phyloP scores from a whole-genome alignment of 2,113 vertebrate species.

The Erinaceus europaeus region DNA sequence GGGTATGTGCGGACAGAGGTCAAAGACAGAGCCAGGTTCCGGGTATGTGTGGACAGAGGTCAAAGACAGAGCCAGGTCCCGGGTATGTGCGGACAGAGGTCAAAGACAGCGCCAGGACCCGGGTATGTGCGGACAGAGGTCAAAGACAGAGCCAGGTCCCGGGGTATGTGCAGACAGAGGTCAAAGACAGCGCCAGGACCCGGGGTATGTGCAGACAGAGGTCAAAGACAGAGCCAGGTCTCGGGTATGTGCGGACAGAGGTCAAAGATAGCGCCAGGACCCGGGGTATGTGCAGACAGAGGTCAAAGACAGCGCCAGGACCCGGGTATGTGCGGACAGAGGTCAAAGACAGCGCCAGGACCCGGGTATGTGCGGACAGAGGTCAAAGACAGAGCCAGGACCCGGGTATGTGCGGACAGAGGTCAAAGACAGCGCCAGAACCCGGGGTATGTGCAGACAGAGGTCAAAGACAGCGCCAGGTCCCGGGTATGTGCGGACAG shows the following conservation, averaged over 20 bases:
- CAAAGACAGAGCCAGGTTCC: background rate
- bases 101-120: background rate
- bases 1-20: too few species aligned
- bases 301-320: slow-evolving; percentile 34
- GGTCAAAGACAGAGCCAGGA: slow-evolving; percentile 34
- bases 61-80: slow-evolving; percentile 25
- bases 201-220: slow-evolving; percentile 30
- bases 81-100: too few species aligned
- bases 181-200: background rate
- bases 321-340: too few species aligned
- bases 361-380: slow-evolving; percentile 31
- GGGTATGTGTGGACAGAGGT: slow-evolving; percentile 40
- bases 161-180: too few species aligned
- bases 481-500: too few species aligned
- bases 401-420: too few species aligned
- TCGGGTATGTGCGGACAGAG: too few species aligned
- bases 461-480: slow-evolving; percentile 42
- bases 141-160: slow-evolving; percentile 25
- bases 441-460: slow-evolving; percentile 18
- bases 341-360: background rate
- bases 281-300: slow-evolving; percentile 27
- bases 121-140: slow-evolving; percentile 41
- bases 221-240: slow-evolving; percentile 32
- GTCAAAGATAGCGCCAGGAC: background rate
- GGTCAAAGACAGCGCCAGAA: background rate